phyloP scores from a whole-genome alignment of 2,888 invertebrate genomes.

The Bibio marci region DNA sequence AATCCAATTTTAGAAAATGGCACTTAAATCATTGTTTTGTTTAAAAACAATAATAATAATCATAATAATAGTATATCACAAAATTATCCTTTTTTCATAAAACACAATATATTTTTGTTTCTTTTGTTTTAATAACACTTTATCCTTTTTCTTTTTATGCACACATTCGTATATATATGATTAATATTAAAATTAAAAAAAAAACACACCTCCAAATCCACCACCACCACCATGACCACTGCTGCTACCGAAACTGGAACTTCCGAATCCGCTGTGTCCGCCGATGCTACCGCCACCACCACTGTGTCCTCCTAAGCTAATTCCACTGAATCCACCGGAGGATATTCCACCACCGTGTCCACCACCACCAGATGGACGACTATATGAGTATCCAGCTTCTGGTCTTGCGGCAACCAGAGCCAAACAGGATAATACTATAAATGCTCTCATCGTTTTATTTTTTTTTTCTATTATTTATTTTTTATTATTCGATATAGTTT shows the following conservation, averaged over 20 bases:
- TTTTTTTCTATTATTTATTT: conserved; percentile 3
- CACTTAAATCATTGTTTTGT: too few species aligned
- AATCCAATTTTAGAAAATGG: too few species aligned
- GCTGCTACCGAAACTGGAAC: not conserved
- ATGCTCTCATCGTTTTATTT: conserved; percentile 8
- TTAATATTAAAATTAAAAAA: too few species aligned
- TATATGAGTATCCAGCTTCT: conserved; percentile 12
- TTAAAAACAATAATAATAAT: too few species aligned
- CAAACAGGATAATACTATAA: conserved; percentile 11
- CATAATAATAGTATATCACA: too few species aligned
- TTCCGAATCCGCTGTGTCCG: conserved; percentile 1
- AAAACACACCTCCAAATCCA: not conserved
- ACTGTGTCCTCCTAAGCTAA: conserved; percentile 30
- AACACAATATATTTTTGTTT: too few species aligned
- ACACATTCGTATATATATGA: not conserved
- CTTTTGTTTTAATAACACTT: too few species aligned
- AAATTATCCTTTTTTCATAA: too few species aligned
- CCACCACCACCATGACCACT: not conserved
- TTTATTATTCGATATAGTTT: conserved; percentile 3
- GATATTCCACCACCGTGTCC: conserved; percentile 26
- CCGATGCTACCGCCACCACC: conserved; percentile 10
- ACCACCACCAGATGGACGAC: conserved; percentile 25
- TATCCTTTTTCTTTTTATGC: not conserved
- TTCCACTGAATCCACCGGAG: conserved; percentile 29
- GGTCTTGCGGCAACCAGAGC: conserved; percentile 11